Conservation (phyloP, 2,888 invertebrate genomes). For the Tubulanus polymorphus region DNA sequence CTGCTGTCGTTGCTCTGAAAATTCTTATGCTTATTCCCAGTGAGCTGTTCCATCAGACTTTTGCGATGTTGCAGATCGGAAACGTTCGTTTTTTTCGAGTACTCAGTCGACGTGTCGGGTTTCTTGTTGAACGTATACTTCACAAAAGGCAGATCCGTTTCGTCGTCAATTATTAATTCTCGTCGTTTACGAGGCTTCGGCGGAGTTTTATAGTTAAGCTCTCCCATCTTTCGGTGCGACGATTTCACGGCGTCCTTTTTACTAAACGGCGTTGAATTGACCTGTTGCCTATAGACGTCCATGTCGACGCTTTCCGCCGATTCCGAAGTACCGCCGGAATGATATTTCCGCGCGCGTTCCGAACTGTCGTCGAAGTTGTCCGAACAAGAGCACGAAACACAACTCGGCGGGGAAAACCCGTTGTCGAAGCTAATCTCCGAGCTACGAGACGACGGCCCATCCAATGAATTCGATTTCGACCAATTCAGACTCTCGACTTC, state of each 20-base stretch:
- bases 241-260: background rate
- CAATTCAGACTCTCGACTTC: conserved; percentile 25
- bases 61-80: background rate
- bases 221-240: background rate
- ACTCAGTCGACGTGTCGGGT: background rate
- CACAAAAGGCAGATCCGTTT: conserved; percentile 29
- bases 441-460: conserved; percentile 13
- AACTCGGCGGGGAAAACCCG: background rate
- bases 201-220: background rate
- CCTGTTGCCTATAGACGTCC: no score
- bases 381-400: no score
- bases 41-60: conserved; percentile 4
- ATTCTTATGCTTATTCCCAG: conserved; percentile 1
- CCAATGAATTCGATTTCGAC: conserved; percentile 14
- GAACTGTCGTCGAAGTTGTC: no score
- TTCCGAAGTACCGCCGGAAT: no score
- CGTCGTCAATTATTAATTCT: conserved; percentile 34
- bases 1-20: background rate
- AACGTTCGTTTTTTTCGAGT: background rate
- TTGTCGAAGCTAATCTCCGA: background rate
- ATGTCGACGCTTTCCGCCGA: no score
- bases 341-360: no score
- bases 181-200: conserved; percentile 6
- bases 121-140: conserved; percentile 30
- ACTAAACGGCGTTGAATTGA: no score